Base-by-base conservation (phyloP, 1,140 invertebrate species). In the Arctopsyche grandis region DNA sequence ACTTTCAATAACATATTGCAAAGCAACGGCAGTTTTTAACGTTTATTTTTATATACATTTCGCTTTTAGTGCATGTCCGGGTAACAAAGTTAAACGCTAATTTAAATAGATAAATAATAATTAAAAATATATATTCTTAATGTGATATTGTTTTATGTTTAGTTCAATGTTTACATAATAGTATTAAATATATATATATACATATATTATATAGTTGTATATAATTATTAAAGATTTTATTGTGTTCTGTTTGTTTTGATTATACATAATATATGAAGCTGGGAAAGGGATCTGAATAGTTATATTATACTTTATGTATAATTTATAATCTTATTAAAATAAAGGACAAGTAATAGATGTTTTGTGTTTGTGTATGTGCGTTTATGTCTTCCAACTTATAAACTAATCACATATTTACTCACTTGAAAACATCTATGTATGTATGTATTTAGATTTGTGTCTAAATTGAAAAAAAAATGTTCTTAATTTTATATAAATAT, bases 211-310 rank as follows among this genome's bases (percentile, higher is more conserved):
- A 19, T 56, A 7, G 22, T 21, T 75, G 46, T 29, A 56, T 46
- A 73, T 48, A 73, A 48, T 73, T 56, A 22, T 21, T 38, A 38
- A 7, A 38, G 7, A 38, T 38, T 38, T 38, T 7, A 38, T 38
- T 52, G 48, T 22, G 14, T 48, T 75, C 14, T 10, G 46, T 73
- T 60, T 12, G 10, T 60, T 24, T 73, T n/a, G n/a, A 48, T 7
- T 16, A 26, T 70, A 56, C 14, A 16, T 12, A 52, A 56, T 48
- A 56, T 76, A 63, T 3, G 46, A 76, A 76, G 75, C 75, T 76
- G 75, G 75, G 56, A 76, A 76, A 38, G 75, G 75, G 75, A 76
- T 63, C 75, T 76, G 75, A 76, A 75, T 56, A 56, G 56, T 74
- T 52, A 46, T 56, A 22, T 56, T 75, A 56, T 46, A 58, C 21